Evolutionary conservation across 92 coral and sea anemone genomes (phyloP), one percentile per base, ranked within the genome.

Genomic region (Parazoanthus swiftii): DNA sequence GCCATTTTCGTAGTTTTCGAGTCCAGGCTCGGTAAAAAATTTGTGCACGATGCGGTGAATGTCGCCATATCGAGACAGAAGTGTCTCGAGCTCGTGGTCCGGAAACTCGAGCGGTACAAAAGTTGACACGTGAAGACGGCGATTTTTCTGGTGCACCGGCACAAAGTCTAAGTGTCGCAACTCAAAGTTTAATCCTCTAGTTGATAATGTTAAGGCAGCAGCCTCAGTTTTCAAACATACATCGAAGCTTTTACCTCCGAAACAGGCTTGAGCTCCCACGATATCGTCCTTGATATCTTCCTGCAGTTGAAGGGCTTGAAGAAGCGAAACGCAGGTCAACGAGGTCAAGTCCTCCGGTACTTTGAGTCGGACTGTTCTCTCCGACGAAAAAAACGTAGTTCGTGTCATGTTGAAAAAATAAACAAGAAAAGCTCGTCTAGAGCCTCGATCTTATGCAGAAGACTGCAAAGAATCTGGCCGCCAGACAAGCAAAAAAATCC

Each of bases 81-180:
- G 73, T 23, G 83, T 38, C 4, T 16, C 9, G 0, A 86, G 36
- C 15, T 76, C 84, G 7, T 23, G 1, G 85, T 86, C 85, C 0
- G 89, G 83, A 5, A 56, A 86, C 15, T 86, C 59, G 0, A 77
- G 48, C 5, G 89, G 89, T 37, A 86, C 35, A 20, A 86, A 86
- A 3, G 81, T 81, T 10, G 85, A 86, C 9, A 86, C 85, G 16
- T 78, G 81, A 0, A 46, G 15, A 21, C 81, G 29, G 3, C 2
- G 3, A 13, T 20, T 4, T 51, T 0, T 77, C 33, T 20, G 23
- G 36, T 18, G n/a, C 35, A 43, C 11, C 6, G 56, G 26, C 0
- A 21, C 26, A 66, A 77, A 77, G 0, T 77, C 66, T 0, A 77
- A 54, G 56, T 77, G 81, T 39, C 81, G 81, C 5, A 39, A 33